These are phyloP conservation scores for Porphyrio hochstetteri DNA, from an alignment of 2,113 vertebrate species.

Conservation along the genomic window DNA sequence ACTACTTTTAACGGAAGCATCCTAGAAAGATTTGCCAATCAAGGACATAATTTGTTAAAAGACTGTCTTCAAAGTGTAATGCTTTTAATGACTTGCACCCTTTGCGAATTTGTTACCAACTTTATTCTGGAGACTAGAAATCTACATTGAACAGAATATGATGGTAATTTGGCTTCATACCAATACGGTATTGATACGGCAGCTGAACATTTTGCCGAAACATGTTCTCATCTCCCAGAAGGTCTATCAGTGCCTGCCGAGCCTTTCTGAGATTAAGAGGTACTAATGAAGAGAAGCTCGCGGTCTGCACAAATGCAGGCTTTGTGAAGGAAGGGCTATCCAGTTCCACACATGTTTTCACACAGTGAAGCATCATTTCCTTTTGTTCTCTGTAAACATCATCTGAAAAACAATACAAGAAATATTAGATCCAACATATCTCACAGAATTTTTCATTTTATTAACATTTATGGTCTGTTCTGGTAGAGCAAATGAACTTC, in stretches of 20 bases:
- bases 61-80: neutral
- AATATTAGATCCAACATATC: neutral
- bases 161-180: conserved; percentile 52
- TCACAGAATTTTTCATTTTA: neutral
- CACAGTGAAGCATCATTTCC: conserved; percentile 64
- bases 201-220: conserved; percentile 74
- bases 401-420: conserved; percentile 39
- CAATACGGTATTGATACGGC: conserved; percentile 79
- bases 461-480: neutral
- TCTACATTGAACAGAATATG: neutral
- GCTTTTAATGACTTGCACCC: neutral
- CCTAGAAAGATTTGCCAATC: neutral
- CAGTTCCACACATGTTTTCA: conserved; percentile 84
- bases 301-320: neutral
- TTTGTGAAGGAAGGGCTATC: conserved; percentile 72
- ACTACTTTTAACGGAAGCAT: neutral
- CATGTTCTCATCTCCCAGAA: conserved; percentile 70
- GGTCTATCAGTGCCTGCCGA: conserved; percentile 50
- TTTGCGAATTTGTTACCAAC: neutral
- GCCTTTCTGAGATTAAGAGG: conserved; percentile 26
- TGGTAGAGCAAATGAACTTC: neutral
- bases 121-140: neutral
- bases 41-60: neutral
- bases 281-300: neutral
- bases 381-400: neutral